A percentile compares a stretch with the other conserved stretches of the same genome.
Conservation (phyloP, 1,140 invertebrate genomes). For the Sycobia sp. region DNA sequence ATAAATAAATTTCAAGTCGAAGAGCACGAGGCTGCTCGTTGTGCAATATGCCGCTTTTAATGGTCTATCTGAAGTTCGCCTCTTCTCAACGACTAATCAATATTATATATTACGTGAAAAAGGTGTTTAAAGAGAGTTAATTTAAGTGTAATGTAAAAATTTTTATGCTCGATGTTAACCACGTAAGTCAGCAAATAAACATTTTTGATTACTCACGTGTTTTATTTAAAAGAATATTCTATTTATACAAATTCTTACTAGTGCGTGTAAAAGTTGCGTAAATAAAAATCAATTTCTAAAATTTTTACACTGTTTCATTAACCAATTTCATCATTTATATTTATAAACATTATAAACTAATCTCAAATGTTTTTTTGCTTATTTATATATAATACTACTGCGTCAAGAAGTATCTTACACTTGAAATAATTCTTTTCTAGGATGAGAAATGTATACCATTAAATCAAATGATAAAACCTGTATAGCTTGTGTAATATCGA, state of each 20-base stretch:
- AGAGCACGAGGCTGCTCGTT: constrained; percentile 54
- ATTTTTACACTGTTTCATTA: no score
- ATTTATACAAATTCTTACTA: not conserved
- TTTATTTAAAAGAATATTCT: constrained; percentile 9
- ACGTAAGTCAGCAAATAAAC: not conserved
- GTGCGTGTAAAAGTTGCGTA: constrained; percentile 4
- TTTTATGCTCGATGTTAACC: constrained; percentile 1
- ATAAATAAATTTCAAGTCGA: constrained; percentile 41
- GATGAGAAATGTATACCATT: not conserved
- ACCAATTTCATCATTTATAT: no score
- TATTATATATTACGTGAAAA: constrained; percentile 21
- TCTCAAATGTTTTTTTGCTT: no score
- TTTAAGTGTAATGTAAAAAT: constrained; percentile 10
- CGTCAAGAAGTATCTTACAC: not conserved
- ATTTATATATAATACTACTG: no score
- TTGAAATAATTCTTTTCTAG: constrained; percentile 10
- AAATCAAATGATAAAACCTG: constrained; percentile 25
- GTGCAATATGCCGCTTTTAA: constrained; percentile 33
- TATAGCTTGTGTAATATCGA: constrained; percentile 11
- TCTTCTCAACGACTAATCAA: constrained; percentile 33
- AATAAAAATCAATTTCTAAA: no score
- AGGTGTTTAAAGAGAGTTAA: constrained; percentile 10
- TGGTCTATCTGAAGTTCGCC: constrained; percentile 4
- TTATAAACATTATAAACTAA: no score
- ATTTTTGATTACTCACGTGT: constrained; percentile 15